phyloP scores from a whole-genome alignment of 1,140 invertebrate genomes.

The Lithobius niger region DNA sequence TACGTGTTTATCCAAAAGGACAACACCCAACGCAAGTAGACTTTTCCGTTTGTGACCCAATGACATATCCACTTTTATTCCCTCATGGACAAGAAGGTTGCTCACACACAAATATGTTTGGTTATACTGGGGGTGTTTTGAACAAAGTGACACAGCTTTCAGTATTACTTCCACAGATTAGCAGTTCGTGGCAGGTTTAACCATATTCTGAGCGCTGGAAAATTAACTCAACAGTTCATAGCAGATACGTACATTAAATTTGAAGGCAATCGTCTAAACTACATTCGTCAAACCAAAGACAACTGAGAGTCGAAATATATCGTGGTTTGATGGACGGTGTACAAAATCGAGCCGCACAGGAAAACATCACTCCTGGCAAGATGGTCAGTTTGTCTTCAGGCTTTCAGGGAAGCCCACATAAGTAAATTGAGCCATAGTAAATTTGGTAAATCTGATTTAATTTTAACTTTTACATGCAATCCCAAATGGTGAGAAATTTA shows the following conservation, averaged over 20 bases:
- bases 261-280: conserved; percentile 32
- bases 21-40: conserved; percentile 16
- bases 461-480: conserved; percentile 34
- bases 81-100: conserved; percentile 28
- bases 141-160: not conserved
- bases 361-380: not conserved
- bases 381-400: conserved; percentile 30
- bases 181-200: conserved; percentile 6
- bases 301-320: conserved; percentile 35
- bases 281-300: conserved; percentile 33
- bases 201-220: conserved; percentile 14
- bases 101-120: not conserved
- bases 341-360: conserved; percentile 17
- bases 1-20: not conserved
- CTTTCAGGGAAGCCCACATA: conserved; percentile 29
- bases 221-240: conserved; percentile 27
- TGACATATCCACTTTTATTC: conserved; percentile 38
- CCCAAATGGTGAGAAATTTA: conserved; percentile 36
- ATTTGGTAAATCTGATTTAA: conserved; percentile 15
- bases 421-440: conserved; percentile 28
- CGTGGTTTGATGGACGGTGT: conserved; percentile 28
- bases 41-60: conserved; percentile 33
- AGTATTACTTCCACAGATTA: conserved; percentile 4
- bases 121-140: not conserved
- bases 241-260: conserved; percentile 39